Evolutionary conservation across 1,140 invertebrate genomes (phyloP).

Genomic region (Orius insidiosus): DNA sequence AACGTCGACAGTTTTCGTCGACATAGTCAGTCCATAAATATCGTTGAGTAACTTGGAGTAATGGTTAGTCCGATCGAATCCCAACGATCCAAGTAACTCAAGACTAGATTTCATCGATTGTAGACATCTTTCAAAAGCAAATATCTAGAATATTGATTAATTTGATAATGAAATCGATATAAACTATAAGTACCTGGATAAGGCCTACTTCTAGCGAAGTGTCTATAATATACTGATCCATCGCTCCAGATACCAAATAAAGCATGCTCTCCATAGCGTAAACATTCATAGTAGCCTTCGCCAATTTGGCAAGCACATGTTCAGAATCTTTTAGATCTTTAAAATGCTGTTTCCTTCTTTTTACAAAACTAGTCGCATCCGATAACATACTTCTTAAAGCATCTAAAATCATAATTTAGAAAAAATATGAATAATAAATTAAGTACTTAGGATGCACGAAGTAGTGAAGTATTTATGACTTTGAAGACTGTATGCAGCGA

Average conservation of each 20-base stretch:
- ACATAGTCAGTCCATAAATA: constrained; percentile 59
- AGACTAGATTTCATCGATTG: constrained; percentile 47
- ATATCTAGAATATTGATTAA: too few species aligned
- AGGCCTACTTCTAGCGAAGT: constrained; percentile 60
- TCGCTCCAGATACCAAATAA: constrained; percentile 16
- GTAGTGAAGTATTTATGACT: constrained; percentile 5
- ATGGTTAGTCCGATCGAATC: constrained; percentile 43
- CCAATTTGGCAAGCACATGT: constrained; percentile 12
- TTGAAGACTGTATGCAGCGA: constrained; percentile 5
- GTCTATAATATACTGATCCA: constrained; percentile 40
- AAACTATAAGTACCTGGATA: constrained; percentile 44
- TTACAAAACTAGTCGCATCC: constrained; percentile 37
- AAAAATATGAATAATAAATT: background rate
- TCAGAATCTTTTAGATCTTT: constrained; percentile 33
- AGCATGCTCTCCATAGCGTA: constrained; percentile 21
- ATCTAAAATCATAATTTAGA: constrained; percentile 14
- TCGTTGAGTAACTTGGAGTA: constrained; percentile 44
- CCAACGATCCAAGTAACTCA: constrained; percentile 42
- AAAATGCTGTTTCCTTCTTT: constrained; percentile 46
- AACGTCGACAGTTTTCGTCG: constrained; percentile 63
- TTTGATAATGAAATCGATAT: too few species aligned
- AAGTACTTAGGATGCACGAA: constrained; percentile 4
- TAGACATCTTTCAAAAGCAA: constrained; percentile 29
- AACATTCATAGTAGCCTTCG: constrained; percentile 13
- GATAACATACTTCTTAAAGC: constrained; percentile 30